These are phyloP conservation scores for Callorhinus ursinus DNA, from an alignment of 2,113 vertebrate species.

Conservation along the genomic window DNA sequence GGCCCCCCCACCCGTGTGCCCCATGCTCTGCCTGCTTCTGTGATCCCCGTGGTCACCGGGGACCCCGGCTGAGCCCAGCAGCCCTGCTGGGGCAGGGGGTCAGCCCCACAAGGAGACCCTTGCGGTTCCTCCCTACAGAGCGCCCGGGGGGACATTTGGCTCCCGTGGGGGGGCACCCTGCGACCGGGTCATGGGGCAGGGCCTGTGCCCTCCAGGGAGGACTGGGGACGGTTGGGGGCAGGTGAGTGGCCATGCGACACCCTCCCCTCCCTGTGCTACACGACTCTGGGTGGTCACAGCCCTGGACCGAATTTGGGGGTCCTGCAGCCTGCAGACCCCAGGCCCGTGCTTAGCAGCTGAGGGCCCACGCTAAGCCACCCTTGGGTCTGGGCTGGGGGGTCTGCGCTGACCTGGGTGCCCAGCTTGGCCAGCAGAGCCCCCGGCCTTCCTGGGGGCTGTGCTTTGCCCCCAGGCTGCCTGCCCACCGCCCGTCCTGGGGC, in stretches of 20 bases:
- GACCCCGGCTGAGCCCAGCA: background rate
- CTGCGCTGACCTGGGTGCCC: no score
- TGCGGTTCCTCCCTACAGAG: slow-evolving; percentile 79
- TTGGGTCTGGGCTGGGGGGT: no score
- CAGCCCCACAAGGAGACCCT: rapidly evolving
- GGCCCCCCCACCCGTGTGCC: rapidly evolving
- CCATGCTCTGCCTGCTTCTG: rapidly evolving
- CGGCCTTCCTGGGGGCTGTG: rapidly evolving
- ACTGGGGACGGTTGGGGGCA: slow-evolving; percentile 88
- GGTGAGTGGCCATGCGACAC: slow-evolving; percentile 83
- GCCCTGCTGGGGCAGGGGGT: rapidly evolving
- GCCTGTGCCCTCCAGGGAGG: slow-evolving; percentile 89
- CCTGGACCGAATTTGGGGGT: background rate
- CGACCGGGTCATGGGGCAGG: slow-evolving; percentile 87
- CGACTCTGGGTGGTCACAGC: rapidly evolving
- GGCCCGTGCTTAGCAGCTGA: background rate
- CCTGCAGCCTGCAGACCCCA: background rate
- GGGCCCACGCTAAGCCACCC: rapidly evolving
- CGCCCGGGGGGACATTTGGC: slow-evolving; percentile 91
- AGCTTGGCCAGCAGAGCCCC: background rate
- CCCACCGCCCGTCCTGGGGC: rapidly evolving
- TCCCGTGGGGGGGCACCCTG: slow-evolving; percentile 90
- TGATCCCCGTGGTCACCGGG: background rate
- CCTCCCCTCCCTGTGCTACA: background rate
- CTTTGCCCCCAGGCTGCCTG: rapidly evolving